Conservation (phyloP, 2,888 invertebrate genomes). For the Orthonychiurus folsomi region DNA sequence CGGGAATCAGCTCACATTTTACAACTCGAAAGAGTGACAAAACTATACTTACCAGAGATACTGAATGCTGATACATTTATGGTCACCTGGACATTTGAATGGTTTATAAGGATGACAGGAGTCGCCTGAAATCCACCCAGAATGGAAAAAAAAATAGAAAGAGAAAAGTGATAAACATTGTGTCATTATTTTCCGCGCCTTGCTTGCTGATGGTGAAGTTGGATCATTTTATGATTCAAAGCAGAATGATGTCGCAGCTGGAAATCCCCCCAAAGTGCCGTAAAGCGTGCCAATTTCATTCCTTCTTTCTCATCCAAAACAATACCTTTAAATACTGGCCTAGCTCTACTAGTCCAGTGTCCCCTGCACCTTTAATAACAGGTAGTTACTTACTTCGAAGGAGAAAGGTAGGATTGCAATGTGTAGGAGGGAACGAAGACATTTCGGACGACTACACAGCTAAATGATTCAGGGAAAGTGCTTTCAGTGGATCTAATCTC, state of each 20-base stretch:
- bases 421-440: no score
- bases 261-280: neutral
- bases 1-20: neutral
- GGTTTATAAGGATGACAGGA: conserved; percentile 91
- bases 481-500: no score
- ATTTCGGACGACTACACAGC: no score
- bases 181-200: neutral
- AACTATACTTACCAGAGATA: neutral
- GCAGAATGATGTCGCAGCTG: neutral
- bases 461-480: no score
- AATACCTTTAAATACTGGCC: neutral
- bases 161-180: no score
- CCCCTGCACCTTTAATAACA: neutral
- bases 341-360: neutral
- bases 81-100: conserved; percentile 89
- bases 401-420: no score
- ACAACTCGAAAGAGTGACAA: neutral
- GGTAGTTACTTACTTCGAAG: no score
- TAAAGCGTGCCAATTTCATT: neutral
- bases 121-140: conserved; percentile 48
- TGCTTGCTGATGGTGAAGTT: no score
- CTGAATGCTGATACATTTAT: conserved; percentile 61
- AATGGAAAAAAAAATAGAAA: conserved; percentile 9
- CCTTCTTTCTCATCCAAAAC: neutral
- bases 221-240: neutral